Evolutionary conservation across 2,888 invertebrate species (phyloP), one percentile per base, ranked within the genome.

Genomic region (Megastigmus dorsalis): DNA sequence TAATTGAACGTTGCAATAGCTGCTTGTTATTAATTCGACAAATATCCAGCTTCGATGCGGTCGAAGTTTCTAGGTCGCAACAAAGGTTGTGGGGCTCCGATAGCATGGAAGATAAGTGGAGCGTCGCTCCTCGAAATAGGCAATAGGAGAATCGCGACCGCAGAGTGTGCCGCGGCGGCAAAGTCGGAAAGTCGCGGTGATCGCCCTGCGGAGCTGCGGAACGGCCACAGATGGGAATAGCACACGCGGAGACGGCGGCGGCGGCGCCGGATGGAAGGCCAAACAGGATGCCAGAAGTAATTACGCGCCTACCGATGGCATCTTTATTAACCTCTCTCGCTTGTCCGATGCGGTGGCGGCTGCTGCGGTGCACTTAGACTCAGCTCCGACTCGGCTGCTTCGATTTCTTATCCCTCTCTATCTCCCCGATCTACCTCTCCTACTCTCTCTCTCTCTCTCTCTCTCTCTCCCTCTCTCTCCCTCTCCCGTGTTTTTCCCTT

Each of bases 261-360:
- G 26, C 13, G 23, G 0, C 26, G 28, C 23, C 20, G 57, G 50
- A 2, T 1, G 54, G 3, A 7, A 0, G 23, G 0, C 9, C 43
- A 13, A 63, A 48, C 63, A 71, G 63, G 71, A 71, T 71, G 63
- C 55, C 48, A 33, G 26, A 30, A n/a, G 62, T 30, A 70, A 70
- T 63, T 63, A 63, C 63, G 36, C 30, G 38, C 48, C 20, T 45
- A 71, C 63, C 62, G 71, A 71, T 71, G 71, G 55, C 71, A 63
- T 71, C 71, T 71, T 71, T 71, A 71, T 71, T 63, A 71, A 63
- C 63, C n/a, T n/a, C n/a, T n/a, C n/a, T n/a, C n/a, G n/a, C n/a
- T n/a, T n/a, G n/a, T n/a, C n/a, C n/a, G n/a, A n/a, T n/a, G 28
- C 38, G 41, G 28, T 43, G 48, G 18, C 33, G 38, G n/a, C 10